Base-by-base conservation (phyloP, 2,797 vertebrate species). In the Rhinella marina region DNA sequence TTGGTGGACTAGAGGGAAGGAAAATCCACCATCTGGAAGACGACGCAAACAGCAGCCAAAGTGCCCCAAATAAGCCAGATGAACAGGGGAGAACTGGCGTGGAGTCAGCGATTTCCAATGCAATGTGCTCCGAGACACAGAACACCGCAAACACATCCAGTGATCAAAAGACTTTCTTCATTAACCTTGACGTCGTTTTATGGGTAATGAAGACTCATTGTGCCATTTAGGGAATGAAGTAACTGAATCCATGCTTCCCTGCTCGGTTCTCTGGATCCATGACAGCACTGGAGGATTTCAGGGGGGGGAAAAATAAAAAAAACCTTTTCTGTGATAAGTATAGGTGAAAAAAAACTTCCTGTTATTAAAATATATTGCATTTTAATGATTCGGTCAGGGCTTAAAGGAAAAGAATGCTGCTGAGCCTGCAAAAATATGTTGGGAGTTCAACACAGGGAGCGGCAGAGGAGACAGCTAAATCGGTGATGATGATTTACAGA, bases 21-120 rank as follows among this genome's bases (percentile, higher is more conserved):
- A 81, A 61, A 81, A 62, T 81, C 59, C 79, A 62, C 79, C 79
- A 81, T 81, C 79, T 81, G 79, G 79, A 81, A 64, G 21, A 80
- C 70, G 76, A 17, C 8, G 57, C 78, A 73, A 81, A 50, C 23
- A 81, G 77, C 77, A 86, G 77, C 75, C 77, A 86, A 70, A 72
- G 14, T 72, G 59, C 50, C 77, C 85, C 56, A n/a, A 86, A 86
- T 57, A 86, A 70, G 57, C 79, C 57, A 81, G 79, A 62, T 81
- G 48, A 81, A 81, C 61, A 48, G 48, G 19, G 27, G 73, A 68
- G 25, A 80, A 72, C 56, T 85, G 85, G 62, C 77, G 59, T 0
- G 3, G 12, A 66, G 41, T 62, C 52, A 85, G 85, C 13, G 29
- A 9, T 81, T 56, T 86, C 54, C 50, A 41, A 25, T 66, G 9